These are phyloP conservation scores for Heliconius congener DNA, from an alignment of 1,140 invertebrate genomes.

Conservation along the genomic window DNA sequence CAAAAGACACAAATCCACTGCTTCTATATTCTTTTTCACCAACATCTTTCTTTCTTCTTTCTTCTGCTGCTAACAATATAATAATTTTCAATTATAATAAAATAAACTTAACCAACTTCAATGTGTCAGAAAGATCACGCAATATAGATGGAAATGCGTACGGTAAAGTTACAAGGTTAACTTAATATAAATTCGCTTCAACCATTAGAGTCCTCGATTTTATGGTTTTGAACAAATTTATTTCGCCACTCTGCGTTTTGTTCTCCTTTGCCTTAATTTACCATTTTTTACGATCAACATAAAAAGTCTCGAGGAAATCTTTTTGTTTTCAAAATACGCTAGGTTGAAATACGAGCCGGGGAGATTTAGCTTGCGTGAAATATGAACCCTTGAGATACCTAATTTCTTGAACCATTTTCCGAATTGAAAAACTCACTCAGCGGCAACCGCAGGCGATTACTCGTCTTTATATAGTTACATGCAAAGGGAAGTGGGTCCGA, in stretches of 20 bases:
- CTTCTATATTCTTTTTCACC: no score
- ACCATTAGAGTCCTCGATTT: not conserved
- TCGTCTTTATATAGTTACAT: constrained; percentile 68
- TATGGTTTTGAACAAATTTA: constrained; percentile 19
- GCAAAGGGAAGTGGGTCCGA: constrained; percentile 40
- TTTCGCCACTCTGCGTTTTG: not conserved
- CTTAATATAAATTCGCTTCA: not conserved
- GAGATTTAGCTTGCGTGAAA: constrained; percentile 37
- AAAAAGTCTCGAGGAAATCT: constrained; percentile 25
- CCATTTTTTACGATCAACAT: constrained; percentile 22
- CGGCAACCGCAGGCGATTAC: constrained; percentile 66
- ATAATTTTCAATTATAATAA: no score
- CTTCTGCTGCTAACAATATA: no score
- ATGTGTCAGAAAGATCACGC: no score
- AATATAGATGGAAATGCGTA: not conserved
- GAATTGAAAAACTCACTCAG: constrained; percentile 73
- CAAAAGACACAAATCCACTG: no score
- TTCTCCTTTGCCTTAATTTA: constrained; percentile 11
- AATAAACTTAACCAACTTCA: no score
- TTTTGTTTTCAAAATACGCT: constrained; percentile 14
- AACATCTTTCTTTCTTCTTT: no score
- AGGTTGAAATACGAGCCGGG: constrained; percentile 27
- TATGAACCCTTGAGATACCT: constrained; percentile 61
- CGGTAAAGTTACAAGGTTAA: not conserved
- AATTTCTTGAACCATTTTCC: constrained; percentile 66